Conservation (phyloP, 2,888 invertebrate genomes). For the Hololepta plana region DNA sequence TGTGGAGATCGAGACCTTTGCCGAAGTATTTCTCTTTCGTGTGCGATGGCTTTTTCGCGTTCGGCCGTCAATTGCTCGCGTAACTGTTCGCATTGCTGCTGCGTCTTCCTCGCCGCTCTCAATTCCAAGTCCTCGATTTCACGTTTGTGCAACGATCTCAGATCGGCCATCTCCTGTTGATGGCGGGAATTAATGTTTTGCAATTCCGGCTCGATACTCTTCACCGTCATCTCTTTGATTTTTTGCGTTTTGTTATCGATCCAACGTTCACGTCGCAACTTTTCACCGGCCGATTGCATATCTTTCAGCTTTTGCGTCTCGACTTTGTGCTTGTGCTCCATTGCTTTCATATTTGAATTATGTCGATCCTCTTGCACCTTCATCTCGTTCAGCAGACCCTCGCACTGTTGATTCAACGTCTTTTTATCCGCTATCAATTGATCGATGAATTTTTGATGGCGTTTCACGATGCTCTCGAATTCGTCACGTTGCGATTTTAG, state of each 20-base stretch:
- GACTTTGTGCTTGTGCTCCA: constrained; percentile 57
- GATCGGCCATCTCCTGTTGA: constrained; percentile 47
- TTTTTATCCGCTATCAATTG: constrained; percentile 67
- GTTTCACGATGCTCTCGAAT: constrained; percentile 50
- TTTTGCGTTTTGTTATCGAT: constrained; percentile 69
- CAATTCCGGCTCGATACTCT: constrained; percentile 72
- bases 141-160: constrained; percentile 45
- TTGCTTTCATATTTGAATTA: constrained; percentile 43
- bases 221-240: constrained; percentile 74
- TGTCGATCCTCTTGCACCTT: constrained; percentile 47
- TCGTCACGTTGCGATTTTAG: constrained; percentile 45
- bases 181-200: constrained; percentile 54
- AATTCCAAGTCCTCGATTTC: constrained; percentile 45
- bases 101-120: constrained; percentile 38
- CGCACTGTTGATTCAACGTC: constrained; percentile 53
- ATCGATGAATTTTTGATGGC: constrained; percentile 72
- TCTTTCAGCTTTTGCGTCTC: constrained; percentile 60
- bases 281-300: constrained; percentile 60
- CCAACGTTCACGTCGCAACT: constrained; percentile 58
- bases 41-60: constrained; percentile 39
- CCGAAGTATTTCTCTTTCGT: constrained; percentile 39
- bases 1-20: too few relatives aligned
- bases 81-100: constrained; percentile 39
- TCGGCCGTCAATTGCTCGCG: constrained; percentile 41
- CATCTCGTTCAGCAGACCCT: constrained; percentile 44